A percentile compares a stretch with the other conserved stretches of the same genome.
These are phyloP conservation scores for Aspidiotus rigidus DNA, from an alignment of 2,888 invertebrate genomes.

Conservation along the genomic window DNA sequence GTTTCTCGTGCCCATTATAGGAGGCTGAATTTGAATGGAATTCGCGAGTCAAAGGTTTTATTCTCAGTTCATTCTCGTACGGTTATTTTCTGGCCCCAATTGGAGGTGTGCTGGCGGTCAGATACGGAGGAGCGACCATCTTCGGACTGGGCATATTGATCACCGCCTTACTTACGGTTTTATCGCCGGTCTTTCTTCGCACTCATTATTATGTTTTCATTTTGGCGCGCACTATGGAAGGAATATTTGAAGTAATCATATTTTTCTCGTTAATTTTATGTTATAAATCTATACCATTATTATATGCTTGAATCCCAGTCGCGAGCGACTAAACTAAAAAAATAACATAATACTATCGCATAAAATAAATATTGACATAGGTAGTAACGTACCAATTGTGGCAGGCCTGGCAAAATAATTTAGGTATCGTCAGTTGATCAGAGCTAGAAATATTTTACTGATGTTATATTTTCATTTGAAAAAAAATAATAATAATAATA, in stretches of 20 bases:
- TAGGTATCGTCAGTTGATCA: no score
- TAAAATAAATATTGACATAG: no score
- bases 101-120: conserved; percentile 17
- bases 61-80: conserved; percentile 24
- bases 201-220: conserved; percentile 21
- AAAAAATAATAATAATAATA: no score
- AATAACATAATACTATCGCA: no score
- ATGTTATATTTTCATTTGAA: no score
- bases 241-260: conserved; percentile 16
- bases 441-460: no score
- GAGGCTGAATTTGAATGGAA: conserved; percentile 24
- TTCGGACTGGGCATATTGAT: conserved; percentile 18
- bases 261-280: no score
- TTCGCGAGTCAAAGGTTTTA: conserved; percentile 20
- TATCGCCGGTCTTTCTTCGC: conserved; percentile 11
- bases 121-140: conserved; percentile 18
- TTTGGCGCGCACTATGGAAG: conserved; percentile 12
- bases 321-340: no score
- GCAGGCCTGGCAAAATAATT: no score
- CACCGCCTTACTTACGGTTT: conserved; percentile 12
- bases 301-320: no score
- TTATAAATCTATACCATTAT: no score
- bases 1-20: background rate
- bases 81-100: conserved; percentile 22
- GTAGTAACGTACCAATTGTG: no score